Base-by-base conservation (phyloP, 2,888 invertebrate genomes). In the Trichopoda pennipes region DNA sequence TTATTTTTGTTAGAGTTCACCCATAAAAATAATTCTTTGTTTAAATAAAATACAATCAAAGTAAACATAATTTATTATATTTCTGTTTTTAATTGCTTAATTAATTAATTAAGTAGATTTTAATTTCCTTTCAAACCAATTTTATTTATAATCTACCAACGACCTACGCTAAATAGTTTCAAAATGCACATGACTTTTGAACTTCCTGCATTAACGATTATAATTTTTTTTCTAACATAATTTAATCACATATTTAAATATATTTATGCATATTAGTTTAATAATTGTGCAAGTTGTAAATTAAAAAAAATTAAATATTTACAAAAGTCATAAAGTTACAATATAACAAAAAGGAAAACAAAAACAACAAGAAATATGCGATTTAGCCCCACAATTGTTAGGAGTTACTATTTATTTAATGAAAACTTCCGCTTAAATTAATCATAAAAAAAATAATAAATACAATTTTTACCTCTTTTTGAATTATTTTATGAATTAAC, bases 341-440 rank as follows among this genome's bases (percentile, higher is more conserved):
- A 53, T n/a, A 51, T n/a, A n/a, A n/a, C n/a, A n/a, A n/a, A n/a
- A n/a, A n/a, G n/a, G n/a, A n/a, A n/a, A n/a, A n/a, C n/a, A 60
- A 49, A 32, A 51, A 73, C 19, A 58, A 28, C 1, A 58, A 17
- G 12, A 38, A 66, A 19, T 19, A 28, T 70, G 28, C 16, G 64
- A 66, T 74, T 56, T 66, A 68, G 47, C 21, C 60, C 51, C 32
- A 23, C 60, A 49, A 47, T 72, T 74, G 64, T 51, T 58, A 53
- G 53, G 70, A 61, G 14, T 63, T 8, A 42, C 47, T 23, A 58
- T 17, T 12, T 78, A 58, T 49, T 78, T 64, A 81, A 81, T 81
- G 78, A 78, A 78, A 78, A 81, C 81, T 81, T 81, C 81, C 81
- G 78, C 69, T 81, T 70, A 74, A 78, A 78, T 81, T 78, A 81